Evolutionary conservation across 1,140 invertebrate species (phyloP).

Genomic region (Coptotermes formosanus): DNA sequence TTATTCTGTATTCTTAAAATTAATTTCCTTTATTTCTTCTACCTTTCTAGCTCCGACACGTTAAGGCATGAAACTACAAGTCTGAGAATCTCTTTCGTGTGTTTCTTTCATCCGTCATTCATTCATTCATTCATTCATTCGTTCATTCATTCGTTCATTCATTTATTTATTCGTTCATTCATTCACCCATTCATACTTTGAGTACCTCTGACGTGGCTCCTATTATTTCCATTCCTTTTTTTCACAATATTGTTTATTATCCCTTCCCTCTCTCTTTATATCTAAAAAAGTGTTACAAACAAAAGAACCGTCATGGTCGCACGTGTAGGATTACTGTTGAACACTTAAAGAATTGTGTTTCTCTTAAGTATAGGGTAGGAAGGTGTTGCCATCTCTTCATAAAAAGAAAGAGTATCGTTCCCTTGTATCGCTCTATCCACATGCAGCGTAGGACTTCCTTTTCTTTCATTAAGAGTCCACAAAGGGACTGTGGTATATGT

Average conservation of each 20-base stretch:
- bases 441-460: neutral
- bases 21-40: neutral
- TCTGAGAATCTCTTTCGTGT: neutral
- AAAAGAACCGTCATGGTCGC: neutral
- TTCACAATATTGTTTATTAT: neutral
- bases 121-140: no score
- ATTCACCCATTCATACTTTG: neutral
- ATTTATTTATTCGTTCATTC: neutral
- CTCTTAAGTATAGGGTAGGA: neutral
- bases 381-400: neutral
- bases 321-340: neutral
- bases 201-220: neutral
- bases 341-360: constrained; percentile 3
- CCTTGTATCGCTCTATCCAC: neutral
- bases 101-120: neutral
- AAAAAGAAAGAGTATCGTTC: neutral
- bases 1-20: neutral
- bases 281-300: neutral
- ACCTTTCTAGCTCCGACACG: neutral
- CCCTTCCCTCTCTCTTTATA: neutral
- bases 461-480: neutral
- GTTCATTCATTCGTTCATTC: neutral
- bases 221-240: neutral
- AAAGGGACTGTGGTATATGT: neutral
- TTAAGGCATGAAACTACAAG: neutral